Evolutionary conservation across 2,888 invertebrate species (phyloP), one percentile per base, ranked within the genome.

Genomic region (Tolmerus cingulatus): DNA sequence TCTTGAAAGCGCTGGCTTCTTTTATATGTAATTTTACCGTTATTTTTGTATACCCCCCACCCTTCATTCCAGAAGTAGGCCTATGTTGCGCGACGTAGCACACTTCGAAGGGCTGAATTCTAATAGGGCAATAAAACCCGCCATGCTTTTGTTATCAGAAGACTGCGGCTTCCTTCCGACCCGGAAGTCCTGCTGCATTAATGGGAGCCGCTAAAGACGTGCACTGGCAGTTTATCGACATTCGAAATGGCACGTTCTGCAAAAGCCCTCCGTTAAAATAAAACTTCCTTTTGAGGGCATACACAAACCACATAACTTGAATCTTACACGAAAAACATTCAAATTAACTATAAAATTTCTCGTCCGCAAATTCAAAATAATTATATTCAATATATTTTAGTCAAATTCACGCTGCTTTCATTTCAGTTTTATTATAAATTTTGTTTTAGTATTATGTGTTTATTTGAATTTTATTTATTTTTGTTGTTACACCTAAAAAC

Each of bases 141-240:
- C 55, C 34, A 14, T 12, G 66, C 27, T 66, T 34, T 37, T 66
- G 82, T 66, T 81, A 82, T 82, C 66, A 66, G 66, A 82, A 57
- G 51, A n/a, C 43, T 79, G 82, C 57, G 57, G 57, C 37, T 82
- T 82, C 82, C 82, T 82, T 66, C 82, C 82, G 57, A n/a, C 5
- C 9, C 82, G 82, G 82, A 82, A 66, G 82, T 51, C 57, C 16
- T 57, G 51, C 51, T 82, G 82, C 82, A 82, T 82, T 82, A 82
- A 82, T 82, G 82, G 82, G 37, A 82, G 27, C 66, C 14, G 16
- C n/a, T 19, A 57, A 57, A 82, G 82, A 82, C 82, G 19, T 57
- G 82, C 57, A 66, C 57, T n/a, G 57, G 57, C 37, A 37, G 82
- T 57, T 82, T 82, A 82, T 82, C 82, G n/a, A 57, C 57, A 82